Base-by-base conservation (phyloP, 2,113 vertebrate species). In the Stigmatopora argus region DNA sequence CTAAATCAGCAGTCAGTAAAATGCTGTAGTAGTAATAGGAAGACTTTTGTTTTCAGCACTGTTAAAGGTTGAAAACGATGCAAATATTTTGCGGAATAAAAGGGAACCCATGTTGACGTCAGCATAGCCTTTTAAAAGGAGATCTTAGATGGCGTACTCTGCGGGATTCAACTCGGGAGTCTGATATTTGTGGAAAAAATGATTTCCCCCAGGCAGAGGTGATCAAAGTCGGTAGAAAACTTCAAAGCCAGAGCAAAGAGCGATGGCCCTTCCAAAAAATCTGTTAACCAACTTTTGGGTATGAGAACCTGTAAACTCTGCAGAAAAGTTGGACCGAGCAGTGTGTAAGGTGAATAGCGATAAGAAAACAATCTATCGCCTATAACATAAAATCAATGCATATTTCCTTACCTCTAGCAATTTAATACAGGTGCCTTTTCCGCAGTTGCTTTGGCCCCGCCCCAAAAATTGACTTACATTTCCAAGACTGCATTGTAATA, bases 221-320 rank as follows among this genome's bases (percentile, higher is more conserved):
- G 62, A 71, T 77, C 77, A 77, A 82, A 79, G 77, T 49, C 65
- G 55, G 70, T 67, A 77, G 57, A 61, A 66, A 45, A 75, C 72
- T 75, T 79, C 67, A 79, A 75, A 75, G 69, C 49, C 7, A 1
- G 17, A 66, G 57, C 66, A 66, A 69, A 76, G 66, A 70, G 77
- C 68, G 55, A 26, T 23, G 34, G 68, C 49, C 49, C 68, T 58
- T 62, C 35, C 60, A 46, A 68, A 66, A 58, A 31, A 31, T 26
- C 59, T 67, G 56, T 26, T 13, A 6, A 59, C 21, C 31, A 34
- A 62, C 23, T 23, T 35, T 52, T 3, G 45, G 64, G 35, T 31
- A 7, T 1, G 58, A 23, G 13, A 56, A 14, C 53, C 26, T 6
- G 53, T 18, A 59, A 59, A 59, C 57, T 38, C 34, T 4, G 57